Evolutionary conservation across 2,797 vertebrate genomes (phyloP).

Genomic region (Melopsittacus undulatus): DNA sequence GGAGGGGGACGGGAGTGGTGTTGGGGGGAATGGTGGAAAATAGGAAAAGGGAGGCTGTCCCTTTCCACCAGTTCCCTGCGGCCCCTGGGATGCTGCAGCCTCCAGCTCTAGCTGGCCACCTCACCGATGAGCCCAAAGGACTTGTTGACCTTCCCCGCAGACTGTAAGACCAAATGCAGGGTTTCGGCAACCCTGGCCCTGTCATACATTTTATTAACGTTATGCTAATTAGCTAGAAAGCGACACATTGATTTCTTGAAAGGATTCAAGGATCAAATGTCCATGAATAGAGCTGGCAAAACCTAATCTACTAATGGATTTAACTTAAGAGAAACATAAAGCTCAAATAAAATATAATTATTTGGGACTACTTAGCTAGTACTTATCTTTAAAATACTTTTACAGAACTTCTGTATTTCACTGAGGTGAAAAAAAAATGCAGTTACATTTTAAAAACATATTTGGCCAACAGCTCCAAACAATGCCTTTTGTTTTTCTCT

Average conservation of each 20-base stretch:
- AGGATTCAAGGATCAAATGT: constrained; percentile 73
- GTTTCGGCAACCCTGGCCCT: background rate
- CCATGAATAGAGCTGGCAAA: constrained; percentile 62
- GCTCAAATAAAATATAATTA: constrained; percentile 54
- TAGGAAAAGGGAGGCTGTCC: background rate
- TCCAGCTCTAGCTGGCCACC: background rate
- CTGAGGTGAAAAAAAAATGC: constrained; percentile 4
- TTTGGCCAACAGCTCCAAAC: background rate
- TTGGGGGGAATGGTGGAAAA: background rate
- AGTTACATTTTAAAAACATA: background rate
- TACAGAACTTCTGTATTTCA: constrained; percentile 16
- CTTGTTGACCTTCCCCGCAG: background rate
- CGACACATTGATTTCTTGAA: constrained; percentile 71
- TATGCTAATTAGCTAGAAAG: constrained; percentile 71
- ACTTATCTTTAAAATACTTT: constrained; percentile 49
- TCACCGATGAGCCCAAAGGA: background rate
- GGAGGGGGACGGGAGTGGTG: no score
- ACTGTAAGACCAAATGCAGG: background rate
- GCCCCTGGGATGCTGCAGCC: background rate
- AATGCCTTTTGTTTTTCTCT: background rate
- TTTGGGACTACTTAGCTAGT: constrained; percentile 49
- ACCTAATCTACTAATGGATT: constrained; percentile 75
- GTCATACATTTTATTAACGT: constrained; percentile 1
- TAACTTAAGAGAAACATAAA: constrained; percentile 52
- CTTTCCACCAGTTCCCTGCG: background rate